phyloP scores from a whole-genome alignment of 1,140 invertebrate species.

The Drosophila nannoptera region DNA sequence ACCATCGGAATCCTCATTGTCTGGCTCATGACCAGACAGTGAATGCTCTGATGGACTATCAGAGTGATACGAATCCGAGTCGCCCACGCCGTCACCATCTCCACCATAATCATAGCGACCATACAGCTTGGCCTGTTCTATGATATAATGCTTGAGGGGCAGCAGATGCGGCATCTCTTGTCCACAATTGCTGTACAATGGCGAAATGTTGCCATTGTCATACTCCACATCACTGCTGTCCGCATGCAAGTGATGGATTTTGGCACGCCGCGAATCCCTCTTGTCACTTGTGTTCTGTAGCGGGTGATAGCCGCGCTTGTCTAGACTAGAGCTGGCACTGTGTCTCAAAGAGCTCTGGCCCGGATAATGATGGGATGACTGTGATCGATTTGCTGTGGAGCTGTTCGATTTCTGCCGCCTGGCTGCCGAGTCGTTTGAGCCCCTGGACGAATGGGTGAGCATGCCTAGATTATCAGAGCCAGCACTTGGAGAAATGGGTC shows the following conservation, averaged over 20 bases:
- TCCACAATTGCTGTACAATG: slow-evolving; percentile 87
- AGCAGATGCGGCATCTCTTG: slow-evolving; percentile 86
- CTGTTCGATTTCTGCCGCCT: slow-evolving; percentile 63
- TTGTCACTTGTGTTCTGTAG: slow-evolving; percentile 80
- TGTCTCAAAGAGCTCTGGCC: slow-evolving; percentile 63
- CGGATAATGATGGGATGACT: slow-evolving; percentile 52
- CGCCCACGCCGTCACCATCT: slow-evolving; percentile 80
- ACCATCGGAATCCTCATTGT: slow-evolving; percentile 84
- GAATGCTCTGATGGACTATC: slow-evolving; percentile 81
- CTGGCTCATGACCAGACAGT: slow-evolving; percentile 83
- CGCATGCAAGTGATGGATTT: slow-evolving; percentile 59
- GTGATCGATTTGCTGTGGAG: slow-evolving; percentile 61
- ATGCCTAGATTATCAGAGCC: slow-evolving; percentile 66
- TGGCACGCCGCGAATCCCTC: slow-evolving; percentile 55
- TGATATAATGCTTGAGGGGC: slow-evolving; percentile 92
- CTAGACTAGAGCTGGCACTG: slow-evolving; percentile 74
- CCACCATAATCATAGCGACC: slow-evolving; percentile 83
- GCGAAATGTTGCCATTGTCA: slow-evolving; percentile 82
- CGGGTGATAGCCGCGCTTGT: slow-evolving; percentile 79
- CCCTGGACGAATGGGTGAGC: slow-evolving; percentile 72
- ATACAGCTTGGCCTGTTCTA: slow-evolving; percentile 89
- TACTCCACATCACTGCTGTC: slow-evolving; percentile 79
- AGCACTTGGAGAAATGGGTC: slow-evolving; percentile 64
- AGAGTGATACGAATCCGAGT: slow-evolving; percentile 85
- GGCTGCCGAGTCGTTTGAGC: slow-evolving; percentile 69